Evolutionary conservation across 2,888 invertebrate species (phyloP).

Genomic region (Hecatera dysodea): DNA sequence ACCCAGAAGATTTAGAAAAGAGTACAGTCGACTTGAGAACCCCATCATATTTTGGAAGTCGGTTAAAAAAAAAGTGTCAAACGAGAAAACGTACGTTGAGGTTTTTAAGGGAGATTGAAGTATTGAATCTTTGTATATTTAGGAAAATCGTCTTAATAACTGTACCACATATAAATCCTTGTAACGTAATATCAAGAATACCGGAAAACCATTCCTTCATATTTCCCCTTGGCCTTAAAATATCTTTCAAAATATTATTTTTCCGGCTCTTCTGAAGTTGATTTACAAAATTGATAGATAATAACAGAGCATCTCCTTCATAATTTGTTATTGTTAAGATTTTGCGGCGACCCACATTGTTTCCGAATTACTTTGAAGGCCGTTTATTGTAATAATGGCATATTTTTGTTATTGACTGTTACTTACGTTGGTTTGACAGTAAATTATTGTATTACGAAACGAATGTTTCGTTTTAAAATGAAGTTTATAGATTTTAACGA

Average conservation of each 20-base stretch:
- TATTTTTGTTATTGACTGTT: slow-evolving; percentile 11
- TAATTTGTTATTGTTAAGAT: slow-evolving; percentile 21
- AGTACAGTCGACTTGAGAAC: no score
- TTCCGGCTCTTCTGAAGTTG: not conserved
- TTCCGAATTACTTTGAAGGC: slow-evolving; percentile 27
- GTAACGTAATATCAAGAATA: not conserved
- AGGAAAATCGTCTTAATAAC: no score
- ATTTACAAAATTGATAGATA: slow-evolving; percentile 17
- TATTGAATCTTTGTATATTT: no score
- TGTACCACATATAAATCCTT: not conserved
- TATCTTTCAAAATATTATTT: slow-evolving; percentile 1
- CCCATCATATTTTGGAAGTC: no score
- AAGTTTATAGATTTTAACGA: not conserved
- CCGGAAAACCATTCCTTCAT: not conserved
- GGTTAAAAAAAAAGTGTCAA: no score
- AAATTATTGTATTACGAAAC: not conserved
- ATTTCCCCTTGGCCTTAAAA: not conserved
- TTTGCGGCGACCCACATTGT: slow-evolving; percentile 35
- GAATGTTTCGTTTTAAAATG: not conserved
- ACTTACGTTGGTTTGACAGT: not conserved
- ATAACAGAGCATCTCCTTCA: slow-evolving; percentile 14
- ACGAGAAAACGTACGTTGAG: no score
- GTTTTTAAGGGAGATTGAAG: no score
- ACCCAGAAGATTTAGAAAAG: no score
- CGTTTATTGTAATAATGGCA: slow-evolving; percentile 4